Evolutionary conservation across 37 sponge, comb jelly and placozoan genomes (phyloP).

Genomic region (Geodia barretti): DNA sequence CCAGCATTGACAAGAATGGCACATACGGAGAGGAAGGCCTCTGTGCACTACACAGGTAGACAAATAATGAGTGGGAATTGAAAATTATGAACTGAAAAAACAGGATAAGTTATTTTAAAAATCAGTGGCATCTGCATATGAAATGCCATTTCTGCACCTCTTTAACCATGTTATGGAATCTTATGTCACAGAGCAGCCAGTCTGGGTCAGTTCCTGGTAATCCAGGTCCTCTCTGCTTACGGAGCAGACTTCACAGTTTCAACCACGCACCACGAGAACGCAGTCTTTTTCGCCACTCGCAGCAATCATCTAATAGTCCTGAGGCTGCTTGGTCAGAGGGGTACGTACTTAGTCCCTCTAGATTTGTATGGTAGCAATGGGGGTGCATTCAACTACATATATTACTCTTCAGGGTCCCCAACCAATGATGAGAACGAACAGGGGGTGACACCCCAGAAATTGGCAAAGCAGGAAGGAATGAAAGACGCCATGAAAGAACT

Average conservation of each 20-base stretch:
- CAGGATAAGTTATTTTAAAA: background rate
- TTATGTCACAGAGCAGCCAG: conserved; percentile 59
- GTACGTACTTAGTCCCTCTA: conserved; percentile 9
- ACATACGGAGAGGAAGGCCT: conserved; percentile 31
- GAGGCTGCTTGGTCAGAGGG: conserved; percentile 83
- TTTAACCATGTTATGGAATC: too few species aligned
- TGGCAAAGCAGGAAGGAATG: conserved; percentile 74
- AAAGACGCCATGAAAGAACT: conserved; percentile 89
- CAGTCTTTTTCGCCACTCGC: conserved; percentile 70
- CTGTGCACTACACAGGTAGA: conserved; percentile 70
- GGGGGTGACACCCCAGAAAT: conserved; percentile 75
- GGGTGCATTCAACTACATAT: background rate
- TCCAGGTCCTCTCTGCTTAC: conserved; percentile 83
- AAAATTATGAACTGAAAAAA: background rate
- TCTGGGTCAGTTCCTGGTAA: conserved; percentile 67
- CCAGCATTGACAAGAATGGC: conserved; percentile 58
- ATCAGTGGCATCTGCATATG: too few species aligned
- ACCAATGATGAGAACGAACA: conserved; percentile 56
- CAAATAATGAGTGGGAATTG: background rate
- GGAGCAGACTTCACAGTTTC: conserved; percentile 76
- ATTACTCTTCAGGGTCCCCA: conserved; percentile 75
- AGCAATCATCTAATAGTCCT: conserved; percentile 47
- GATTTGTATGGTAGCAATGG: background rate
- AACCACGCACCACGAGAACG: conserved; percentile 54
- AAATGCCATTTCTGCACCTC: too few species aligned